These are phyloP conservation scores for Leucopternis melanops DNA, from an alignment of 2,113 vertebrate genomes.

Conservation along the genomic window DNA sequence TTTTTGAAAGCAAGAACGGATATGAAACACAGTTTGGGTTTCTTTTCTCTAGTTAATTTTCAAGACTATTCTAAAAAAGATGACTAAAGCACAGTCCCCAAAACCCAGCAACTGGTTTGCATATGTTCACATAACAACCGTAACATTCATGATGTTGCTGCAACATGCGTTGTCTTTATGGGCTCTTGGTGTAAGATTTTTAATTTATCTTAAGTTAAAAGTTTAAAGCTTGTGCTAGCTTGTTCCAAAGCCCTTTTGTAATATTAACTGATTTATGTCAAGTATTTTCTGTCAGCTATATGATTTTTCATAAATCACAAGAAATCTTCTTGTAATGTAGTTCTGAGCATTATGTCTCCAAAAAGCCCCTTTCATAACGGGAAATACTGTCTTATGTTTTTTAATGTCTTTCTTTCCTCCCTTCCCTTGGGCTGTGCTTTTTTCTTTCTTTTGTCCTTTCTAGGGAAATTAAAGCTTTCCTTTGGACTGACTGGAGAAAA, in stretches of 20 bases:
- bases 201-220: conserved; percentile 26
- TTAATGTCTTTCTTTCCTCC: conserved; percentile 47
- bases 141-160: not conserved
- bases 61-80: not conserved
- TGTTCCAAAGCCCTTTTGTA: conserved; percentile 36
- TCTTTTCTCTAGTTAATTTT: not conserved
- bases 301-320: conserved; percentile 57
- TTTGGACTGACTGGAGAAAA: conserved; percentile 25
- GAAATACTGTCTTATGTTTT: conserved; percentile 34
- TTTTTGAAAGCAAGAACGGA: not conserved
- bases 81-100: not conserved
- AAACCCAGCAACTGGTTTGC: not conserved
- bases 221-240: conserved; percentile 47
- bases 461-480: conserved; percentile 34
- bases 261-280: conserved; percentile 57
- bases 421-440: conserved; percentile 51
- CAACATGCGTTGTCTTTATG: not conserved
- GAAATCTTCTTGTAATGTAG: conserved; percentile 42
- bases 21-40: not conserved
- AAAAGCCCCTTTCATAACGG: conserved; percentile 48
- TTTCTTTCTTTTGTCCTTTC: conserved; percentile 28
- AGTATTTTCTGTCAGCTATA: conserved; percentile 44
- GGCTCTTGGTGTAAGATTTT: conserved; percentile 23
- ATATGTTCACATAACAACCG: not conserved
- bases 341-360: conserved; percentile 36